phyloP scores from a whole-genome alignment of 2,888 invertebrate species.

The Amphimallon solstitiale region DNA sequence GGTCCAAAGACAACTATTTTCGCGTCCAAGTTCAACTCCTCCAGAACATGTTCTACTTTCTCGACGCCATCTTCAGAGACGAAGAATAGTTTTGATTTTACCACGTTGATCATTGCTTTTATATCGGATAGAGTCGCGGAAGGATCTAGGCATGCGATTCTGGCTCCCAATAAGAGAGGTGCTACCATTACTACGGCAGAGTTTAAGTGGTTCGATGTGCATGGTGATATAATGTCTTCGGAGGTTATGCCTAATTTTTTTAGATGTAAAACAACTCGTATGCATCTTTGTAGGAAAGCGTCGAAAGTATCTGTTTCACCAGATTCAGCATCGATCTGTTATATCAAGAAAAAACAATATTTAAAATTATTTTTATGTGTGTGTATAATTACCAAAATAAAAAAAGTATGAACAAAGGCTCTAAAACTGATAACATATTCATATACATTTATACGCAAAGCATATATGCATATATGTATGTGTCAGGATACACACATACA shows the following conservation, averaged over 20 bases:
- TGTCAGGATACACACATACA: too few species aligned
- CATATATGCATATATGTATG: too few species aligned
- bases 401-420: too few species aligned
- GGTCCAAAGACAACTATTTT: conserved; percentile 42
- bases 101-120: conserved; percentile 47
- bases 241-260: conserved; percentile 32
- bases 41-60: conserved; percentile 26
- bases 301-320: conserved; percentile 33
- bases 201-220: conserved; percentile 64
- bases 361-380: too few species aligned
- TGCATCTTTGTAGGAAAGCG: conserved; percentile 25
- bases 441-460: too few species aligned
- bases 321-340: conserved; percentile 37
- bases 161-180: conserved; percentile 62
- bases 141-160: conserved; percentile 52
- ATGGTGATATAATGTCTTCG: conserved; percentile 64
- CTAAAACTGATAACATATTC: too few species aligned
- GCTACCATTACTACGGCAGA: conserved; percentile 63
- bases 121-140: conserved; percentile 47
- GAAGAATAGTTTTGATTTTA: conserved; percentile 45
- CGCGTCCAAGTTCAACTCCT: neutral
- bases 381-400: too few species aligned
- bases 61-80: conserved; percentile 28
- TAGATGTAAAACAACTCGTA: conserved; percentile 34
- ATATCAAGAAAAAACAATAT: neutral